Percentiles rank a stretch among this genome's conserved stretches.
Evolutionary conservation across 2,113 vertebrate species (phyloP).

Genomic region (Himantopus leucocephalus): DNA sequence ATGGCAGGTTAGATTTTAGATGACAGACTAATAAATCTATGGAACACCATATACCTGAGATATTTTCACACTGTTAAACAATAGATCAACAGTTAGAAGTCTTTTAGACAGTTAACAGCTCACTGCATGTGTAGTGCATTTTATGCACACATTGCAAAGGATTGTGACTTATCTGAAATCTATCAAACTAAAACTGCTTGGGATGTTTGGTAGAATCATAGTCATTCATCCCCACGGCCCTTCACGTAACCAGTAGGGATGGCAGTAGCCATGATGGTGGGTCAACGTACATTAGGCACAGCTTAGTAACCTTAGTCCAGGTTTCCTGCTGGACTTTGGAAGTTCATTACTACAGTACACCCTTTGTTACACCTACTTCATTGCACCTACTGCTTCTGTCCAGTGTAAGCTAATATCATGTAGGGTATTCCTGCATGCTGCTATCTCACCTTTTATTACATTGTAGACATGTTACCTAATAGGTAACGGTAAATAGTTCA

Average conservation of each 20-base stretch:
- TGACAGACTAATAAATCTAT: background rate
- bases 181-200: background rate
- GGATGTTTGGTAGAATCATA: background rate
- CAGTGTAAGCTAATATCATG: background rate
- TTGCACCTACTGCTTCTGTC: background rate
- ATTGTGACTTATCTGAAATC: background rate
- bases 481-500: background rate
- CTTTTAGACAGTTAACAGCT: background rate
- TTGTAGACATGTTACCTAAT: background rate
- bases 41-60: background rate
- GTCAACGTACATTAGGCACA: background rate
- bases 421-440: background rate
- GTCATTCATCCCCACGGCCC: background rate
- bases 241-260: background rate
- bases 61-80: background rate
- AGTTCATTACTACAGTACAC: background rate
- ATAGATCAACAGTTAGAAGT: background rate
- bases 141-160: background rate
- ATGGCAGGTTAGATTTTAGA: background rate
- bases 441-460: background rate
- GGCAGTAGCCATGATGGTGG: background rate
- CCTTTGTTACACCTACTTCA: background rate
- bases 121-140: background rate
- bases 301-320: background rate
- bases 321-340: background rate